Percentiles rank a stretch among this genome's conserved stretches.
These are phyloP conservation scores for Cerastis rubricosa DNA, from an alignment of 2,888 invertebrate genomes.

Conservation along the genomic window DNA sequence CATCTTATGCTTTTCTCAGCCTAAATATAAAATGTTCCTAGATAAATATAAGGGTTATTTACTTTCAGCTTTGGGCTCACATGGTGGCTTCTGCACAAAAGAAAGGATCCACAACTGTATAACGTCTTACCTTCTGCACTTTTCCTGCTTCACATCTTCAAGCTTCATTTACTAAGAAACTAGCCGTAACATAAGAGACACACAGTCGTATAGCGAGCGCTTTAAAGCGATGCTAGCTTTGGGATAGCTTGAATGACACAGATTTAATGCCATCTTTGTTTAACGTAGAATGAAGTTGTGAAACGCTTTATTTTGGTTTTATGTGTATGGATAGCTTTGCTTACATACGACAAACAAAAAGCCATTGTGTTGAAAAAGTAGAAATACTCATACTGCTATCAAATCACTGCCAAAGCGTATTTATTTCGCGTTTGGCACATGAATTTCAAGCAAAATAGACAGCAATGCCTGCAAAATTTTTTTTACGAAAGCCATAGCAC, in stretches of 20 bases:
- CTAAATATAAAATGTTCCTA: not conserved
- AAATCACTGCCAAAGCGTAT: no score
- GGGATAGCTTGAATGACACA: slow-evolving; percentile 31
- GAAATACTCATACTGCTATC: no score
- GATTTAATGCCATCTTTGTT: slow-evolving; percentile 37
- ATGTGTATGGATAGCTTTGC: not conserved
- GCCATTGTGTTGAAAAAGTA: no score
- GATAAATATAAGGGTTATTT: not conserved
- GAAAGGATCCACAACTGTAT: not conserved
- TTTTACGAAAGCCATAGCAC: no score
- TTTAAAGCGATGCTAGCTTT: slow-evolving; percentile 48
- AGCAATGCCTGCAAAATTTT: no score
- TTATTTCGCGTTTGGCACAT: not conserved
- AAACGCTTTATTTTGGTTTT: slow-evolving; percentile 7
- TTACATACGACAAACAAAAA: not conserved
- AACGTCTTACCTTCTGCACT: slow-evolving; percentile 27
- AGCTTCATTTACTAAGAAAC: slow-evolving; percentile 68
- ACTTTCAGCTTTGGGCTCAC: not conserved
- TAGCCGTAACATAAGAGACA: slow-evolving; percentile 61
- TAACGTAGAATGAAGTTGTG: not conserved
- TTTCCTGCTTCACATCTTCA: slow-evolving; percentile 10
- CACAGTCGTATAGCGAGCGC: slow-evolving; percentile 30
- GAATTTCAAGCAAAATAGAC: not conserved
- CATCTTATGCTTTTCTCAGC: no score
- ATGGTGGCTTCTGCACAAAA: not conserved